Base-by-base conservation (phyloP, 2,888 invertebrate species). In the Syrista parreyssii region DNA sequence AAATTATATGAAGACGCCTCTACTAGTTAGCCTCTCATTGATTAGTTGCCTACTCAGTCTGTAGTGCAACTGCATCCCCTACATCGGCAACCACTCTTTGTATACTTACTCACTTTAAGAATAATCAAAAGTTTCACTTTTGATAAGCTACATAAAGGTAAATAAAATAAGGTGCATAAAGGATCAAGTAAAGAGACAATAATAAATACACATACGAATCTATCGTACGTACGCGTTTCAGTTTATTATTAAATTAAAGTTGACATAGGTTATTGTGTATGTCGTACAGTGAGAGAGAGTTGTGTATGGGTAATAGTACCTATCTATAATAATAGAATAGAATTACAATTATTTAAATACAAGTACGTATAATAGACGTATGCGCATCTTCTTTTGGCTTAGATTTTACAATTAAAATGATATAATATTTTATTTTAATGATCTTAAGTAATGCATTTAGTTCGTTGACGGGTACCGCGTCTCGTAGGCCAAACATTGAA, bases 181-280 rank as follows among this genome's bases (percentile, higher is more conserved):
- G 68, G 68, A 76, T 71, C 34, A 36, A 15, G 36, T 11, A 68
- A 40, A 55, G 33, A 74, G 32, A 32, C 68, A 78, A 76, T 34
- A 69, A 74, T 34, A 69, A 74, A 75, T 34, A 76, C 73, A 30
- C 9, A 73, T 55, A 55, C 55, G 23, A 55, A 79, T 77, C 75
- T 84, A 80, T 88, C 88, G 89, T 90, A 91, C 89, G 88, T 91
- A 91, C 91, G 90, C 87, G 86, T 91, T 91, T 90, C 87, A 88
- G 87, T 89, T 91, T 91, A 91, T 88, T 90, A 91, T 91, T 91
- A 91, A 91, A 90, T 91, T 89, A 89, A 84, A 90, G 86, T 88
- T 90, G 90, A 90, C 90, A 91, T 88, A 89, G 89, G 86, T 89
- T 90, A 90, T 89, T 88, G 90, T 89, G 87, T 89, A 90, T 90